These are phyloP conservation scores for Phoxinus dragarum DNA, from an alignment of 2,797 vertebrate species.

Conservation along the genomic window DNA sequence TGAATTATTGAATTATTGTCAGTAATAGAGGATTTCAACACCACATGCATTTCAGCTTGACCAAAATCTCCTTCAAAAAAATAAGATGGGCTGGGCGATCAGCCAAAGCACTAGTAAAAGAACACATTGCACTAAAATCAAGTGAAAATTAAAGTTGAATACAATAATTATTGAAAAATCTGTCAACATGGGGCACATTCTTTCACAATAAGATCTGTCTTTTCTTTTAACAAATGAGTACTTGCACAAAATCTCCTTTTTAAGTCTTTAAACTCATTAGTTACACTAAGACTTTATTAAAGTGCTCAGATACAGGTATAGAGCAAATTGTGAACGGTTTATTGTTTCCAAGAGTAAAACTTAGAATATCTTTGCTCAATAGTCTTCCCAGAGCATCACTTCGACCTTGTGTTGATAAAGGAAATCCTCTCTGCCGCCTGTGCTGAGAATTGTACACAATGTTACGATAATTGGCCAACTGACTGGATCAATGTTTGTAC, in stretches of 20 bases:
- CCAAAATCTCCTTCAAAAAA: conserved; percentile 33
- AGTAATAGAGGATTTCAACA: conserved; percentile 38
- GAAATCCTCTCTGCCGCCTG: conserved; percentile 37
- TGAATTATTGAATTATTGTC: conserved; percentile 60
- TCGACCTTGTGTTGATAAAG: conserved; percentile 35
- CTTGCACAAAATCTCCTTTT: neutral
- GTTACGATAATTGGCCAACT: conserved; percentile 33
- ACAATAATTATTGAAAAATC: conserved; percentile 8
- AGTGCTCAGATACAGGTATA: conserved; percentile 32
- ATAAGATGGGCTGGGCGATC: neutral
- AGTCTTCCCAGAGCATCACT: conserved; percentile 1
- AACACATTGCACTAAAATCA: neutral
- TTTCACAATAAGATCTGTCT: conserved; percentile 7
- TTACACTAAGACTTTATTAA: conserved; percentile 22
- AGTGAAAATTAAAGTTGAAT: conserved; percentile 1
- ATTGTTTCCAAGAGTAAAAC: neutral
- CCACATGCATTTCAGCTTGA: conserved; percentile 31
- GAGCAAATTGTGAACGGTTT: neutral
- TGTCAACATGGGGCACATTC: neutral
- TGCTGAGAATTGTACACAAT: conserved; percentile 35
- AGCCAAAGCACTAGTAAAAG: neutral
- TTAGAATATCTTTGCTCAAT: conserved; percentile 32
- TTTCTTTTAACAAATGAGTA: neutral
- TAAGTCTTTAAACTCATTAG: conserved; percentile 16
- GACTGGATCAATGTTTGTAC: conserved; percentile 32